Evolutionary conservation across 2,797 vertebrate genomes (phyloP).

Genomic region (Sylvia borin): DNA sequence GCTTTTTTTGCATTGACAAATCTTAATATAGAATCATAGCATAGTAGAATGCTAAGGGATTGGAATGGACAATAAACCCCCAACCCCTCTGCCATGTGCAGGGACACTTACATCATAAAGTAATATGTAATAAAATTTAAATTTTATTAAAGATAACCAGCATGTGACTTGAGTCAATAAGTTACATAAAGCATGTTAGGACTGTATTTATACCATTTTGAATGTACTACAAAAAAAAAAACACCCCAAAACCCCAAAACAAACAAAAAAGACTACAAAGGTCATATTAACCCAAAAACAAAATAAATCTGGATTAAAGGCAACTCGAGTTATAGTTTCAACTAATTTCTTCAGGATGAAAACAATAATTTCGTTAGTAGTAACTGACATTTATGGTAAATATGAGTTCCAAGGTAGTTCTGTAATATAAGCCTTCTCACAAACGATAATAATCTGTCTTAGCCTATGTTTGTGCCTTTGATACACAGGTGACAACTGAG

Average conservation of each 20-base stretch:
- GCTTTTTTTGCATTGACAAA: background rate
- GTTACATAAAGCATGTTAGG: background rate
- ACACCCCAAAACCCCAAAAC: too few relatives aligned
- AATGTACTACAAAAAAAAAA: background rate
- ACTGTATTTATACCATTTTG: constrained; percentile 28
- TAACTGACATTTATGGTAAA: background rate
- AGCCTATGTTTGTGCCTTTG: background rate
- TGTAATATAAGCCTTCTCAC: background rate
- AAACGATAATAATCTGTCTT: background rate
- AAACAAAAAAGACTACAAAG: background rate
- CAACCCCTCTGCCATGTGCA: background rate
- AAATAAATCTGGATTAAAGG: background rate
- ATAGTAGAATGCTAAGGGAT: background rate
- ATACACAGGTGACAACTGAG: background rate
- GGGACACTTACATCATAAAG: background rate
- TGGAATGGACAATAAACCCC: background rate
- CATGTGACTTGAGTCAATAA: constrained; percentile 40
- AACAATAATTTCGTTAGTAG: background rate
- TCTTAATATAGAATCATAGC: background rate
- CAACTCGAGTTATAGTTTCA: background rate
- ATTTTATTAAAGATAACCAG: background rate
- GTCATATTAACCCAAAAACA: background rate
- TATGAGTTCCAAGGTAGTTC: background rate
- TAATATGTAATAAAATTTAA: background rate
- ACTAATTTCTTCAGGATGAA: background rate